Evolutionary conservation across 2,113 vertebrate species (phyloP).

Genomic region (Catagonus wagneri): DNA sequence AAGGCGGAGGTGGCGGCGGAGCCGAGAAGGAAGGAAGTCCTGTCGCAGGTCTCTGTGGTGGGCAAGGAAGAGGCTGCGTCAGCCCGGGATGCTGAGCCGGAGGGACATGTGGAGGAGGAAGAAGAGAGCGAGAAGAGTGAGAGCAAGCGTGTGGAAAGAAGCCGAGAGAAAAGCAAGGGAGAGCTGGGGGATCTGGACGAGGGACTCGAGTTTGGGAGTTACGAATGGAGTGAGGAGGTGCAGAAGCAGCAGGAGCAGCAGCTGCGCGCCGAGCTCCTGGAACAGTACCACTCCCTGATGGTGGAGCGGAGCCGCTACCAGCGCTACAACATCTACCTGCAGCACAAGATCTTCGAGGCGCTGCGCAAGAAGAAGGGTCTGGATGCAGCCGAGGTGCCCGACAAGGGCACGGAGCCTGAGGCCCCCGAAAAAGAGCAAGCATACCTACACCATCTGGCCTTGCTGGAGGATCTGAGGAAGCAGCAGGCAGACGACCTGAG

Average conservation of each 20-base stretch:
- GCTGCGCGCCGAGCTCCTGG: conserved; percentile 75
- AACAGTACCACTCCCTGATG: conserved; percentile 79
- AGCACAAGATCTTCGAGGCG: conserved; percentile 85
- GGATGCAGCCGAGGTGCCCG: background rate
- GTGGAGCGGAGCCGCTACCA: conserved; percentile 80
- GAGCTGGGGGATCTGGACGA: rapidly evolving
- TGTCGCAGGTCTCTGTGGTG: background rate
- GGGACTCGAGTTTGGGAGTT: rapidly evolving
- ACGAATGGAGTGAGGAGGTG: conserved; percentile 2
- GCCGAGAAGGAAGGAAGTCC: background rate
- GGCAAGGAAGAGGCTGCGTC: background rate
- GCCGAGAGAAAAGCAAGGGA: background rate
- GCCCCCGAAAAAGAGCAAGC: conserved; percentile 81
- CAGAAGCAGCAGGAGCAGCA: conserved; percentile 56
- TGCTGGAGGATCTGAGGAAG: conserved; percentile 84
- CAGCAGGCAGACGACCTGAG: conserved; percentile 51
- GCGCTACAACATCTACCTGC: conserved; percentile 83
- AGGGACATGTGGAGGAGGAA: background rate
- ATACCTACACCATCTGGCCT: conserved; percentile 80
- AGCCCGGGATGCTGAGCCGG: background rate
- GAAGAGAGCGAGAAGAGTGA: background rate
- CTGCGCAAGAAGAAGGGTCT: conserved; percentile 82
- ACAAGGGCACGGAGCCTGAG: conserved; percentile 49
- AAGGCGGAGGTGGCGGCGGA: background rate
- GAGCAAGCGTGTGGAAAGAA: rapidly evolving